A percentile compares a stretch with the other conserved stretches of the same genome.
phyloP scores from a whole-genome alignment of 1,140 invertebrate species.

The Drosophila bocqueti region DNA sequence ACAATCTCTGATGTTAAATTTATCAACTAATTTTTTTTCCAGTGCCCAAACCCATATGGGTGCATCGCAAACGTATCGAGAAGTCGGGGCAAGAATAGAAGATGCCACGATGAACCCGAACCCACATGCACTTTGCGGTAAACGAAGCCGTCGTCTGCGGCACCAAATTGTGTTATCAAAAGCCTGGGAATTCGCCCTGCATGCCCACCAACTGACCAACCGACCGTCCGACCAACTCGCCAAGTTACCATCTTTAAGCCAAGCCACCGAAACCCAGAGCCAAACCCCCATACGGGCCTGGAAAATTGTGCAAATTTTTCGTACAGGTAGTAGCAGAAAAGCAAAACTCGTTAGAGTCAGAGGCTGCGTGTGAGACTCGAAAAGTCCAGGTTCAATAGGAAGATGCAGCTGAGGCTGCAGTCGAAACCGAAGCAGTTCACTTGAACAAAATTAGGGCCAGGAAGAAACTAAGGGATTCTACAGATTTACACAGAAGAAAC shows the following conservation, averaged over 20 bases:
- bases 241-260: slow-evolving; percentile 15
- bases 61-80: slow-evolving; percentile 20
- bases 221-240: not conserved
- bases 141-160: slow-evolving; percentile 62
- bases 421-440: slow-evolving; percentile 26
- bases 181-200: slow-evolving; percentile 80
- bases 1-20: no score
- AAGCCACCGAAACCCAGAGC: slow-evolving; percentile 34
- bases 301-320: slow-evolving; percentile 65
- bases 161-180: slow-evolving; percentile 82
- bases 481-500: not conserved
- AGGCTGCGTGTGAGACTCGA: slow-evolving; percentile 69
- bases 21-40: no score
- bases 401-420: slow-evolving; percentile 16
- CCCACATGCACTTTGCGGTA: slow-evolving; percentile 83
- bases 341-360: slow-evolving; percentile 77
- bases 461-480: not conserved
- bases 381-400: slow-evolving; percentile 21
- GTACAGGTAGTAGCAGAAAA: slow-evolving; percentile 72
- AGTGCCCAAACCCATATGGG: slow-evolving; percentile 9
- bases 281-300: slow-evolving; percentile 63
- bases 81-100: slow-evolving; percentile 28
- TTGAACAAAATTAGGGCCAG: slow-evolving; percentile 4
- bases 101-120: slow-evolving; percentile 67
- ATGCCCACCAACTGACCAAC: slow-evolving; percentile 46